Base-by-base conservation (phyloP, 2,113 vertebrate genomes). In the Nettapus auritus region DNA sequence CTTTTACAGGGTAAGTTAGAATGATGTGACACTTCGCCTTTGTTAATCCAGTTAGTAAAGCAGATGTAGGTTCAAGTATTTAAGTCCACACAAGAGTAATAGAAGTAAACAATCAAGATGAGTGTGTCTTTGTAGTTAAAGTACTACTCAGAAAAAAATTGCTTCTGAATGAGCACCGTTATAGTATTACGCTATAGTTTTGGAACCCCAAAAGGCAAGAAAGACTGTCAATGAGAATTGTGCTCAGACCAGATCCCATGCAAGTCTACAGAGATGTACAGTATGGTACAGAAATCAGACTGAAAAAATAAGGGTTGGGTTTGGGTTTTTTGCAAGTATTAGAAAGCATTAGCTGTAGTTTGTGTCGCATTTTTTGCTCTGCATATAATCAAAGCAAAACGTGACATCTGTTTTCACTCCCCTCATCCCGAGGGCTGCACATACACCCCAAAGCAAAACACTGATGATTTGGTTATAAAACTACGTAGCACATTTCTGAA, bases 41-140 rank as follows among this genome's bases (percentile, higher is more conserved):
- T 67, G 85, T 83, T 95, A 88, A 92, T 89, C 69, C 85, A 94
- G 85, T 96, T 90, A 83, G 55, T 95, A 94, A 96, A 96, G 88
- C 64, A 91, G 75, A 80, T 78, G 29, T 79, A 79, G 44, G 42
- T 93, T 97, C 94, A 93, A 94, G 95, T 97, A 96, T 79, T 95
- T 92, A 90, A 96, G 82, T 80, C 53, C 70, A 93, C 64, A 95
- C 34, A 92, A 89, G 66, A 56, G 66, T 93, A 93, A 88, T 26
- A 84, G 29, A 96, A 88, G 94, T 86, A 88, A 97, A 94, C 69
- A 80, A 96, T 75, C 55, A 70, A 67, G 59, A 87, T 67, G 53
- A 96, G 70, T 66, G 29, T 73, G 67, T 86, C 21, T 26, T 36
- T 88, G 40, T 86, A 89, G 69, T 91, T 94, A 89, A 91, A 78